Evolutionary conservation across 2,113 vertebrate species (phyloP).

Genomic region (Struthio camelus): DNA sequence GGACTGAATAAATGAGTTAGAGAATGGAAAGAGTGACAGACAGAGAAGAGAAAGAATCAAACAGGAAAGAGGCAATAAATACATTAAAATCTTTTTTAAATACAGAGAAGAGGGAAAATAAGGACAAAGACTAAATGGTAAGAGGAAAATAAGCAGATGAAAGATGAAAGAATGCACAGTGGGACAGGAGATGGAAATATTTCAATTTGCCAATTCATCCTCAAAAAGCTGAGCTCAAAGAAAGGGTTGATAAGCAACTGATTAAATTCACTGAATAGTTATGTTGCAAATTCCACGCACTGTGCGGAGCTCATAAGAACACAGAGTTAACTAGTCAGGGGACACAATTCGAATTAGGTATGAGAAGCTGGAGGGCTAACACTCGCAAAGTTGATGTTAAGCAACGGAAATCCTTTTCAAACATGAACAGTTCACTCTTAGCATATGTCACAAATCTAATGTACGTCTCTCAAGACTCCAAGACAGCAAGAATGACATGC

Average conservation of each 20-base stretch:
- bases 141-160: background rate
- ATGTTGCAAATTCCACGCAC: background rate
- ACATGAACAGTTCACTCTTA: constrained; percentile 70
- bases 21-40: background rate
- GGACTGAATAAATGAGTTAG: background rate
- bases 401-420: constrained; percentile 71
- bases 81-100: background rate
- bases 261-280: constrained; percentile 46
- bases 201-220: background rate
- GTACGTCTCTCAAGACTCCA: constrained; percentile 71
- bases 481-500: constrained; percentile 71
- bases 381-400: constrained; percentile 51
- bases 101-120: background rate
- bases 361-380: constrained; percentile 70
- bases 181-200: background rate
- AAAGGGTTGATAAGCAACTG: background rate
- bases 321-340: constrained; percentile 28
- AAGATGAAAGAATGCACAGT: background rate
- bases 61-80: background rate
- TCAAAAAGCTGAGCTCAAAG: background rate
- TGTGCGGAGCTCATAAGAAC: constrained; percentile 40
- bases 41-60: background rate
- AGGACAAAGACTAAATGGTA: background rate
- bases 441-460: constrained; percentile 74
- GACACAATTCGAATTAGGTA: constrained; percentile 63